phyloP scores from a whole-genome alignment of 30 jellyfish, hydroid and myxozoan genomes.

The Aurelia aurita region DNA sequence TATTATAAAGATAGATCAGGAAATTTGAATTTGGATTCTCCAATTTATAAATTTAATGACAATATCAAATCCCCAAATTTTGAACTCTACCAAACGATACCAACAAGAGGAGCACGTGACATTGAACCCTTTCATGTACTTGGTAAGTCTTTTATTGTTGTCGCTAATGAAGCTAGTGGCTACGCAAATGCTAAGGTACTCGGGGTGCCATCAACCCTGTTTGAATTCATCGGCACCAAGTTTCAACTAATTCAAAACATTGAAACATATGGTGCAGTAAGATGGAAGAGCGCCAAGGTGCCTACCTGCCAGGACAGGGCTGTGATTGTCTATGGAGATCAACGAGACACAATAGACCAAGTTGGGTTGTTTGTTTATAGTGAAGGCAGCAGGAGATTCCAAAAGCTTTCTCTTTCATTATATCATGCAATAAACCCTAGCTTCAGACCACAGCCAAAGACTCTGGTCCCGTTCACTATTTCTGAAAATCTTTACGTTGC shows the following conservation, averaged over 20 bases:
- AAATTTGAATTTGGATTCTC: constrained; percentile 46
- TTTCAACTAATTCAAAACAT: constrained; percentile 44
- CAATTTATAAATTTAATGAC: constrained; percentile 59
- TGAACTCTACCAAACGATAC: constrained; percentile 47
- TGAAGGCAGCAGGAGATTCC: constrained; percentile 52
- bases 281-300: constrained; percentile 64
- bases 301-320: constrained; percentile 73
- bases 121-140: constrained; percentile 57
- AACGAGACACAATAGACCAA: constrained; percentile 73
- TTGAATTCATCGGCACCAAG: constrained; percentile 37
- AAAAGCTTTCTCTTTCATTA: constrained; percentile 60
- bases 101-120: constrained; percentile 83
- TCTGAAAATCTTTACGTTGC: constrained; percentile 47
- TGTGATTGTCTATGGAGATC: constrained; percentile 71
- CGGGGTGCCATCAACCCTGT: constrained; percentile 64
- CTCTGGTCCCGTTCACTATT: constrained; percentile 65
- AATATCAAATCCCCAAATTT: constrained; percentile 6
- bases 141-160: constrained; percentile 52
- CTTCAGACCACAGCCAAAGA: constrained; percentile 69
- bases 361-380: constrained; percentile 71
- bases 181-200: constrained; percentile 7
- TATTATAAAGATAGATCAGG: constrained; percentile 49
- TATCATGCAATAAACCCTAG: constrained; percentile 11
- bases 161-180: constrained; percentile 76
- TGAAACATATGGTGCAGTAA: constrained; percentile 68